Conservation (phyloP, 2,797 vertebrate genomes). For the Rousettus madagascariensis region DNA sequence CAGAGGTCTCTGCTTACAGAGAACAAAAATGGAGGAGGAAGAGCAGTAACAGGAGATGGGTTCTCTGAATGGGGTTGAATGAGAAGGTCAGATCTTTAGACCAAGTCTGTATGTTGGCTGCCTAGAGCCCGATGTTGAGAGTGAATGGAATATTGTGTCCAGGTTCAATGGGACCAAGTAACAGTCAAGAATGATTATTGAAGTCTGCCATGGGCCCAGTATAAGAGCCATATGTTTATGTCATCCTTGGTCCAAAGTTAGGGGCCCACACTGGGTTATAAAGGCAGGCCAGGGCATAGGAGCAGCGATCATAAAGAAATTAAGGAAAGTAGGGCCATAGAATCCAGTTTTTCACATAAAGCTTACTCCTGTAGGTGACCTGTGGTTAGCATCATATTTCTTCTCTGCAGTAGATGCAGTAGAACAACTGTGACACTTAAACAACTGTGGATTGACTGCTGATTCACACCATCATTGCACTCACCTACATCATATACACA, state of each 20-base stretch:
- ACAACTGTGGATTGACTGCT: neutral
- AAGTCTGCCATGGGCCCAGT: neutral
- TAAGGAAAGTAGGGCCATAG: neutral
- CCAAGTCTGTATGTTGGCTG: neutral
- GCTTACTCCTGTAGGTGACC: neutral
- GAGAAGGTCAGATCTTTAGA: neutral
- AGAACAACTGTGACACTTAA: neutral
- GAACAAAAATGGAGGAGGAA: neutral
- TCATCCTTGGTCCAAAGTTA: neutral
- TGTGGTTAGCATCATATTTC: accelerated
- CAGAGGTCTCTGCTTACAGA: neutral
- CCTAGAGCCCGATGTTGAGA: neutral
- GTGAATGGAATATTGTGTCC: neutral
- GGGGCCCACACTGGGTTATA: neutral
- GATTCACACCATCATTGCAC: neutral
- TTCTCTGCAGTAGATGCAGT: neutral
- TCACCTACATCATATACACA: too few species aligned
- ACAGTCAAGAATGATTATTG: neutral
- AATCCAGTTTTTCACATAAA: neutral
- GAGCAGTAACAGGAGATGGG: too few species aligned
- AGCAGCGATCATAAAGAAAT: neutral
- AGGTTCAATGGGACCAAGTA: neutral
- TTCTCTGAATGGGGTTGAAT: neutral
- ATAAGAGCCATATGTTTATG: neutral
- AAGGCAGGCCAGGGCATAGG: neutral